A percentile compares a stretch with the other conserved stretches of the same genome.
phyloP scores from a whole-genome alignment of 2,888 invertebrate genomes.

The Acholoe squamosa region DNA sequence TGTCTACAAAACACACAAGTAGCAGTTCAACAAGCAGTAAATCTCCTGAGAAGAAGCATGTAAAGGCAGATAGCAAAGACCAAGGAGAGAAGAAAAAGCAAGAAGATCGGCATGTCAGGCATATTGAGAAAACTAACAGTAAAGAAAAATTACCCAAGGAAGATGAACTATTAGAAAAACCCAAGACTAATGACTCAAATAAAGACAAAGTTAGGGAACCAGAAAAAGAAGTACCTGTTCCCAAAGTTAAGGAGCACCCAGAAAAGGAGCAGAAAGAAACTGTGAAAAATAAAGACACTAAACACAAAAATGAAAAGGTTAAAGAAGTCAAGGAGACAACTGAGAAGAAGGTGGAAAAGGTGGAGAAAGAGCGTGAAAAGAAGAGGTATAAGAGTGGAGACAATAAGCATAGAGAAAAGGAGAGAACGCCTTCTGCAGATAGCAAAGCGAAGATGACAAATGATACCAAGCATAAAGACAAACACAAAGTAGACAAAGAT shows the following conservation, averaged over 20 bases:
- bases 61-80: constrained; percentile 30
- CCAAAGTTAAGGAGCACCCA: constrained; percentile 36
- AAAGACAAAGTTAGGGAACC: constrained; percentile 49
- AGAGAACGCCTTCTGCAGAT: constrained; percentile 38
- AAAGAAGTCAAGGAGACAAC: constrained; percentile 47
- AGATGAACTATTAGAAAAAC: constrained; percentile 14
- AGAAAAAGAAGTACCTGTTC: constrained; percentile 20
- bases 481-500: constrained; percentile 51
- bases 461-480: constrained; percentile 58
- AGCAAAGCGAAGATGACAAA: constrained; percentile 46
- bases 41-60: constrained; percentile 63
- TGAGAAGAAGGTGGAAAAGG: constrained; percentile 54
- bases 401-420: constrained; percentile 32
- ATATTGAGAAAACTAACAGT: constrained; percentile 31
- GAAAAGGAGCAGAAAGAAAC: constrained; percentile 42
- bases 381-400: constrained; percentile 50
- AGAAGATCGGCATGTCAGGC: constrained; percentile 45
- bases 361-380: not conserved
- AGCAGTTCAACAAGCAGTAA: constrained; percentile 50
- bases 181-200: not conserved
- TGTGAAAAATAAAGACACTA: constrained; percentile 83
- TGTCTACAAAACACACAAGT: constrained; percentile 16
- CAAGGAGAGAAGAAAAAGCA: constrained; percentile 47
- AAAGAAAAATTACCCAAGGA: constrained; percentile 2
- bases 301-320: constrained; percentile 61